These are phyloP conservation scores for Cantharis rustica DNA, from an alignment of 2,888 invertebrate species.

Conservation along the genomic window DNA sequence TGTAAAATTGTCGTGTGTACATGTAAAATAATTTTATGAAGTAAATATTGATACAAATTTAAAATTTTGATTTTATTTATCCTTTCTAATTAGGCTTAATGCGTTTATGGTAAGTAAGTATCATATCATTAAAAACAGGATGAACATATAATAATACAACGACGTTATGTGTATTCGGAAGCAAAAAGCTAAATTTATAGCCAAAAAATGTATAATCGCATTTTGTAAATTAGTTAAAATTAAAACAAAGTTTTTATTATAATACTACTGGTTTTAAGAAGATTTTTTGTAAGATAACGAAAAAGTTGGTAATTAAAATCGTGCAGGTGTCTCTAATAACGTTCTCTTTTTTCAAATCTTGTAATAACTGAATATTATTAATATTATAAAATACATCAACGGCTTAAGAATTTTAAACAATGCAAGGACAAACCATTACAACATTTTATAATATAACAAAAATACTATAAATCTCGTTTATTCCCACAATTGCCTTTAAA, in stretches of 20 bases:
- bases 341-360: background rate
- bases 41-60: conserved; percentile 53
- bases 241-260: background rate
- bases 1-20: conserved; percentile 52
- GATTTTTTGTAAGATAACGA: background rate
- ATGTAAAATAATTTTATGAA: conserved; percentile 55
- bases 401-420: conserved; percentile 6
- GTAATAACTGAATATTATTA: background rate
- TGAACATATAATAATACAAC: background rate
- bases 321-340: background rate
- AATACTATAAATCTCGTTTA: conserved; percentile 1
- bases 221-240: conserved; percentile 2
- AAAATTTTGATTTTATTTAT: conserved; percentile 2
- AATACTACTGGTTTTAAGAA: background rate
- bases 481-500: conserved; percentile 2
- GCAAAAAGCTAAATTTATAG: conserved; percentile 1
- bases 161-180: background rate
- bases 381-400: background rate
- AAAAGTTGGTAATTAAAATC: background rate
- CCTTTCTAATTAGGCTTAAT: background rate
- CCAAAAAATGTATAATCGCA: background rate
- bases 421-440: conserved; percentile 20
- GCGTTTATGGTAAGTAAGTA: background rate
- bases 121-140: background rate
- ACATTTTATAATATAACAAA: conserved; percentile 1